These are phyloP conservation scores for Lithophane ornitopus DNA, from an alignment of 2,888 invertebrate species.

Conservation along the genomic window DNA sequence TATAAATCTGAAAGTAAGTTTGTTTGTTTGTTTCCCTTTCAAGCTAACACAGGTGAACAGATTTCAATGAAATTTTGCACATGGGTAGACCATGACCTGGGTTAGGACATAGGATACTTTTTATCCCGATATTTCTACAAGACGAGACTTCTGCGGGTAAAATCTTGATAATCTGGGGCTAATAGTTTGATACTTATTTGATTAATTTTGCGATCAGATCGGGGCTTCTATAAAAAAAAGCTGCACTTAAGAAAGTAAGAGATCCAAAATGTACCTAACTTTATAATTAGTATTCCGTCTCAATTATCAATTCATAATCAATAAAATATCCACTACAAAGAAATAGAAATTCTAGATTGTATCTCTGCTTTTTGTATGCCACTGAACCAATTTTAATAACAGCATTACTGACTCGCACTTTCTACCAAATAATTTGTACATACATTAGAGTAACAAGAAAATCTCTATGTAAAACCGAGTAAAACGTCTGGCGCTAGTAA, in stretches of 20 bases:
- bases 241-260: neutral
- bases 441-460: slow-evolving; percentile 31
- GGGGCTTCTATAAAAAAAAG: neutral
- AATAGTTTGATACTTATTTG: no score
- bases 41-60: no score
- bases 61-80: no score
- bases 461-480: slow-evolving; percentile 7
- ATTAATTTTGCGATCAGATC: neutral
- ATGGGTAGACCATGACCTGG: no score
- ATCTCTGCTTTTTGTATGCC: neutral
- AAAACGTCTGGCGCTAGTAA: slow-evolving; percentile 28
- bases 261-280: neutral
- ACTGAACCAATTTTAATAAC: slow-evolving; percentile 6
- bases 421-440: neutral
- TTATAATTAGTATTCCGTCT: neutral
- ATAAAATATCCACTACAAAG: neutral
- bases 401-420: neutral
- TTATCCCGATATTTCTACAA: no score
- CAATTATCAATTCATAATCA: neutral
- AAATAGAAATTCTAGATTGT: neutral
- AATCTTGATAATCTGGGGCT: no score
- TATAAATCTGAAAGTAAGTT: no score
- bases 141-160: no score
- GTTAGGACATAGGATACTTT: no score
- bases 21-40: no score